Percentiles rank a stretch among this genome's conserved stretches.
Evolutionary conservation across 2,113 vertebrate genomes (phyloP).

Genomic region (Carassius carassius): DNA sequence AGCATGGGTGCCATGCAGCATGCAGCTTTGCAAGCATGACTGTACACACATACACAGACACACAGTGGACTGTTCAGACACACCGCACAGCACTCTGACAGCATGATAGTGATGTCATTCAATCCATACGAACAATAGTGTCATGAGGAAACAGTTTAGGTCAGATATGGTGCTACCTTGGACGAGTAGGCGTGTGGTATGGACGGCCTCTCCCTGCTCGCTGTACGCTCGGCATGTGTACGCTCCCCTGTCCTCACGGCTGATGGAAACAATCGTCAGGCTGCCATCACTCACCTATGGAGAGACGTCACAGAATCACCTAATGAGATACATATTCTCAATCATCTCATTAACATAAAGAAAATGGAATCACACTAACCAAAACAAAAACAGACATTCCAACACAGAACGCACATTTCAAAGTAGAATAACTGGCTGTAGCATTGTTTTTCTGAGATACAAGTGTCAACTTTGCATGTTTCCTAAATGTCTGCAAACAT

Average conservation of each 20-base stretch:
- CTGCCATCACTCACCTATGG: slow-evolving; percentile 90
- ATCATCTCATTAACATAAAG: neutral
- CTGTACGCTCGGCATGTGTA: slow-evolving; percentile 96
- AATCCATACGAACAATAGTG: neutral
- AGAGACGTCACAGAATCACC: neutral
- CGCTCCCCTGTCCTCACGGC: slow-evolving; percentile 89
- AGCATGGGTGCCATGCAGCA: slow-evolving; percentile 20
- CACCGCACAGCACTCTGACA: neutral
- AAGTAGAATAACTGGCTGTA: too few species aligned
- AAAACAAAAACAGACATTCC: too few species aligned
- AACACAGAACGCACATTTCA: too few species aligned
- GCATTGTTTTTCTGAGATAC: too few species aligned
- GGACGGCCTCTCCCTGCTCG: slow-evolving; percentile 93
- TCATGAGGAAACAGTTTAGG: neutral
- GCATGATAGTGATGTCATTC: neutral
- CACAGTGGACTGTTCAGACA: slow-evolving; percentile 6
- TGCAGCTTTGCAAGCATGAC: slow-evolving; percentile 30
- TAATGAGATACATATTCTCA: neutral
- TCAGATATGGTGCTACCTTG: slow-evolving; percentile 80
- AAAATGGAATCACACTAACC: too few species aligned
- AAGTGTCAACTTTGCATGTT: too few species aligned
- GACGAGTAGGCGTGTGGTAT: slow-evolving; percentile 94
- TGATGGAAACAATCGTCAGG: slow-evolving; percentile 88
- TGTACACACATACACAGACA: slow-evolving; percentile 9
- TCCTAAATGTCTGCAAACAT: too few species aligned